Conservation (phyloP, 2,888 invertebrate genomes). For the Lamellibrachia satsuma region DNA sequence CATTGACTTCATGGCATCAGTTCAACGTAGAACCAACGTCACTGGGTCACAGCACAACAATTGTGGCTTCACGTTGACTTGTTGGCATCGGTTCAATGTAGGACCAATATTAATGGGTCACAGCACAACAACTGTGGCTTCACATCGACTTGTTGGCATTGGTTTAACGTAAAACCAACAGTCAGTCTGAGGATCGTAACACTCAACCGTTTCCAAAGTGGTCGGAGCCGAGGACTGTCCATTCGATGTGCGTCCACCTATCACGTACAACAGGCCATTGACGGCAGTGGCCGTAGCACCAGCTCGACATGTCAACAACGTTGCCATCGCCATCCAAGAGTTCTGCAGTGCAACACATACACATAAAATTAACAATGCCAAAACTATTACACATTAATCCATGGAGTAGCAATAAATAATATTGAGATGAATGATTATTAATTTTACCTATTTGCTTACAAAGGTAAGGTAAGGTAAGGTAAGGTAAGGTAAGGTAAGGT, state of each 20-base stretch:
- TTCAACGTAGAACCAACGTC: no score
- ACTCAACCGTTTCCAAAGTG: slow-evolving; percentile 82
- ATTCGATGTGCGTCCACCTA: slow-evolving; percentile 82
- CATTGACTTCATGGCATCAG: no score
- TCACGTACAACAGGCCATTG: slow-evolving; percentile 86
- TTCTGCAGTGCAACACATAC: slow-evolving; percentile 46
- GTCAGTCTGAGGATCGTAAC: slow-evolving; percentile 82
- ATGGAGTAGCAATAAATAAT: no score
- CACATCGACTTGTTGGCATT: slow-evolving; percentile 70
- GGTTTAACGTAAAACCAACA: slow-evolving; percentile 82
- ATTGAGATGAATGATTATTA: background rate
- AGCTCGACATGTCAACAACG: slow-evolving; percentile 85
- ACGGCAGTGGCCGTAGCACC: slow-evolving; percentile 86
- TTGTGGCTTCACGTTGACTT: no score
- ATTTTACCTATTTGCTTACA: background rate
- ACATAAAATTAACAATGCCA: background rate
- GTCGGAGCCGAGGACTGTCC: slow-evolving; percentile 55
- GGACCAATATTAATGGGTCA: background rate
- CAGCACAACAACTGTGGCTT: slow-evolving; percentile 33
- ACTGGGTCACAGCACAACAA: no score
- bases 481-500: no score
- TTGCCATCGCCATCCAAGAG: slow-evolving; percentile 75
- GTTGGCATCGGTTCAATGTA: no score
- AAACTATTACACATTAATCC: background rate
- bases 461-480: background rate